Base-by-base conservation (phyloP, 1,140 invertebrate genomes). In the Brachionus manjavacas region DNA sequence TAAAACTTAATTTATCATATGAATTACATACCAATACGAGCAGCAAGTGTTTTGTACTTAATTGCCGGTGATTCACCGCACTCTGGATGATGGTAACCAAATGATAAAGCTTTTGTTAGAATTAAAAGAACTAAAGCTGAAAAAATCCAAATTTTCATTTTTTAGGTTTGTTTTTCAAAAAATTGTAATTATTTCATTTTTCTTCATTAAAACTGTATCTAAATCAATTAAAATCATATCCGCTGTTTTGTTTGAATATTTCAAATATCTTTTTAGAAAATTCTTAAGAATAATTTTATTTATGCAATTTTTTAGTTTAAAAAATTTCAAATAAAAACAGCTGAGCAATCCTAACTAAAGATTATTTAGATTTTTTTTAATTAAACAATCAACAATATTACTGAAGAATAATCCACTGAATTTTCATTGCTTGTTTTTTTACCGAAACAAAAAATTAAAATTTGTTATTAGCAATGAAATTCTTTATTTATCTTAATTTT, bases 31-130 rank as follows among this genome's bases (percentile, higher is more conserved):
- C 78, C 78, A 23, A 80, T 80, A 20, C 23, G n/a, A 49, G 35
- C 20, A 16, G 78, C 78, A 28, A 80, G 25, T 14, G 46, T 31
- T 64, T 80, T 55, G 16, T 80, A 80, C 31, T 23, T 80, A 23
- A 64, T 39, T 16, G 78, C 39, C 20, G 78, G 78, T 16, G 78
- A 80, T 64, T 55, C 49, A 9, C 78, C 78, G 55, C 78, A 80
- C 41, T 80, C 78, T 80, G 78, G 43, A 55, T 80, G 78, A 20
- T 23, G 3, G 12, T 46, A 16, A 11, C 70, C 14, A n/a, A 16
- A 0, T 16, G 43, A 16, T 31, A 68, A 68, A 31, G 1, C 23
- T 1, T 7, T 68, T 31, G 31, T 23, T 14, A 68, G 3, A 6
- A 68, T 16, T 43, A 74, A 74, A 43, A 74, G 35, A 41, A 39